Evolutionary conservation across 2,113 vertebrate species (phyloP), one percentile per base, ranked within the genome.

Genomic region (Paramormyrops kingsleyae): DNA sequence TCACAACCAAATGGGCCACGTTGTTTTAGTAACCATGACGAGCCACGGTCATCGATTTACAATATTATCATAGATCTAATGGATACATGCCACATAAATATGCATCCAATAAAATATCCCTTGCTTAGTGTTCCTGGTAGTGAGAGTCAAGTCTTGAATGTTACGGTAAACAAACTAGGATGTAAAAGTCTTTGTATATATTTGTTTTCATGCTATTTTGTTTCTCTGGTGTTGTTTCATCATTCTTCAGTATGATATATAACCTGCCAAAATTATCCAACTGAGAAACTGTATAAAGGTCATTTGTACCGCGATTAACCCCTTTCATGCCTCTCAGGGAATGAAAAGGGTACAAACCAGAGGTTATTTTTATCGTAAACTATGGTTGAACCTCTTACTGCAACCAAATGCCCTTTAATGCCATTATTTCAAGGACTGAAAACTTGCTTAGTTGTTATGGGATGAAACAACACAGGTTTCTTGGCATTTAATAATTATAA

Each of bases 211-310:
- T 13, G 83, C 44, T 1, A 5, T 86, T 31, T 50, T 47, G 4
- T 49, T 85, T 85, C 46, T 83, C 42, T 83, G 39, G 19, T 39
- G 24, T 2, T 17, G 8, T 47, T 92, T 92, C 42, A 87, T 86
- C 91, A 92, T 70, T 46, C 50, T 86, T 86, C 27, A 44, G 44
- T 66, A n/a, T 83, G 19, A 59, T 7, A 77, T 49, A 47, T 17
- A 53, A 35, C 62, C 52, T 50, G 74, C 50, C 50, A 50, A 66
- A 9, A 39, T 47, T 44, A 52, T 90, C 87, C 87, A 90, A 90
- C 46, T 80, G 66, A 90, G 90, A 91, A 90, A 92, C 91, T 90
- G 88, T 92, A 77, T 93, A 92, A 94, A 94, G 92, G 93, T 94
- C 92, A 94, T n/a, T 70, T 84, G 47, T 87, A 80, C 87, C 91